Evolutionary conservation across 2,888 invertebrate species (phyloP).

Genomic region (Eubasilissa splendida): DNA sequence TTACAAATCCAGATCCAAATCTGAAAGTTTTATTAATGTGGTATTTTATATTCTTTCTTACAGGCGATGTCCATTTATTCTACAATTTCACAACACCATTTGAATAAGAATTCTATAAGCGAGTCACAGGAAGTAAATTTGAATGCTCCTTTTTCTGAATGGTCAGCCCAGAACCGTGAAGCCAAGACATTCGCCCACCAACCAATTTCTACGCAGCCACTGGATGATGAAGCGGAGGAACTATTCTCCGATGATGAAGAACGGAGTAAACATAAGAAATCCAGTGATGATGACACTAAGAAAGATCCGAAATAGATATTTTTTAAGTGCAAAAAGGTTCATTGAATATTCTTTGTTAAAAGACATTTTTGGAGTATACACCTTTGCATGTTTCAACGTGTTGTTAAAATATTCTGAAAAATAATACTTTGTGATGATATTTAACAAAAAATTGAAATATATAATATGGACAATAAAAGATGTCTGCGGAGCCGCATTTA

Average conservation of each 20-base stretch:
- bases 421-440: too few species aligned
- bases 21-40: too few species aligned
- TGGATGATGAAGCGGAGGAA: constrained; percentile 67
- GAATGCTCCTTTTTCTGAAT: constrained; percentile 23
- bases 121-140: constrained; percentile 11
- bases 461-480: too few species aligned
- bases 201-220: constrained; percentile 60
- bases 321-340: not conserved
- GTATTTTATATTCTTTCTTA: constrained; percentile 59
- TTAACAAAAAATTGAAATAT: too few species aligned
- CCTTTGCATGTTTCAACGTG: too few species aligned
- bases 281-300: constrained; percentile 24
- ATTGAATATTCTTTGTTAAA: constrained; percentile 14
- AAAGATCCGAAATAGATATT: constrained; percentile 35
- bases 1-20: too few species aligned
- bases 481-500: too few species aligned
- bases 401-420: too few species aligned
- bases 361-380: not conserved
- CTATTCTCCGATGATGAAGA: constrained; percentile 73
- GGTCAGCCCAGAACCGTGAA: constrained; percentile 8
- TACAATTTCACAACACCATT: constrained; percentile 66
- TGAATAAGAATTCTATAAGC: constrained; percentile 37
- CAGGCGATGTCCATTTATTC: constrained; percentile 78
- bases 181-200: constrained; percentile 63
- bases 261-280: constrained; percentile 62